Evolutionary conservation across 1,140 invertebrate species (phyloP), one percentile per base, ranked within the genome.

Genomic region (Diorhabda elongata): DNA sequence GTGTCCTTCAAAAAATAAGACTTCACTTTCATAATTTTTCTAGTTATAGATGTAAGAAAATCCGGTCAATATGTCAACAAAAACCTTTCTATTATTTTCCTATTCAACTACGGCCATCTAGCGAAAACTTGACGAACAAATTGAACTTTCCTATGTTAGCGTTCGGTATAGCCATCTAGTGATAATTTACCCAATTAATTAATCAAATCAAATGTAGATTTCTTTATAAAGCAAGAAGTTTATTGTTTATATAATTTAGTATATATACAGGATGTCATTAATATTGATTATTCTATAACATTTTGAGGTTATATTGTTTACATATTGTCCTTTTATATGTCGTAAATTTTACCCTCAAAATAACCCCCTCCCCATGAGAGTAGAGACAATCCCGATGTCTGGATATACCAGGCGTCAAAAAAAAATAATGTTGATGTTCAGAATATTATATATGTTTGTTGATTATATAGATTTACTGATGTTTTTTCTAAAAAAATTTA

Each of bases 1-100:
- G 72, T 73, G 72, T 73, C 72, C 67, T 73, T 73, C 61, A 42
- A 62, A 52, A 6, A 26, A 63, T n/a, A 71, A 73, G 72, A 73
- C 72, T 73, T 69, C 67, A 73, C 11, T 69, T 73, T 69, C 69
- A 69, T 44, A 71, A n/a, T 67, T 67, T 60, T 60, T 67, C 52
- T 60, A 45, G 58, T 5, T 45, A 47, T 58, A 43, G 59, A 61
- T 61, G 59, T 61, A 41, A 43, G 9, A 42, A 26, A 42, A 42
- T 61, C 59, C 42, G 47, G n/a, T n/a, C 47, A 52, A n/a, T 52
- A 52, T 52, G 47, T 52, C n/a, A 52, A n/a, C 47, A 3, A 4
- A 52, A 4, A 26, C 26, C 26, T 26, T 26, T 26, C 1, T 26
- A 26, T 26, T 26, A 26, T 26, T 26, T 26, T 26, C 26, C 26